phyloP scores from a whole-genome alignment of 2,797 vertebrate genomes.

The Muscicapa striata region DNA sequence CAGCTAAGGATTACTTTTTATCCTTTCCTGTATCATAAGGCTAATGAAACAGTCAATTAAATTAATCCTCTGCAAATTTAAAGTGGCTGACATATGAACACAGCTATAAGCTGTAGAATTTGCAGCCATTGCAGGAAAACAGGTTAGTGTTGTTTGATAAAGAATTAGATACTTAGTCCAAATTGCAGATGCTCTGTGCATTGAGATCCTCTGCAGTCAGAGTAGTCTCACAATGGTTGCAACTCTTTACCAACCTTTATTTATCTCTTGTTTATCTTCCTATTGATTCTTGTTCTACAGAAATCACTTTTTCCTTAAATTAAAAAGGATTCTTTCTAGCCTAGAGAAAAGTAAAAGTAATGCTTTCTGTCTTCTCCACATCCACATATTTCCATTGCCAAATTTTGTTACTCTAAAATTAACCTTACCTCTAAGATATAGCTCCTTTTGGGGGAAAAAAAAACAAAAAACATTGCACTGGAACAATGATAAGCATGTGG shows the following conservation, averaged over 20 bases:
- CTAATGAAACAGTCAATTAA: constrained; percentile 61
- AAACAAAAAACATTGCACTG: neutral
- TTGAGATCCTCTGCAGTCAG: neutral
- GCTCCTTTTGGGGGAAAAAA: neutral
- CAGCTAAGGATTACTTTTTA: constrained; percentile 24
- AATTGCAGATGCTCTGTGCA: neutral
- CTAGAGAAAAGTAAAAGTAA: neutral
- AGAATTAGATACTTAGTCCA: constrained; percentile 4
- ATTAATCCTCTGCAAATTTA: constrained; percentile 58
- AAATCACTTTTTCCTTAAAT: neutral
- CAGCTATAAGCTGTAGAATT: constrained; percentile 29
- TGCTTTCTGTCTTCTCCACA: neutral
- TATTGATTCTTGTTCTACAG: neutral
- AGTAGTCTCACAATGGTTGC: neutral
- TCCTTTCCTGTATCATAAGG: constrained; percentile 36
- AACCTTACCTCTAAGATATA: neutral
- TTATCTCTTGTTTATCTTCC: neutral
- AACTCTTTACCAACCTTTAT: neutral
- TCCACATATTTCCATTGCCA: neutral
- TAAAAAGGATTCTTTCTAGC: neutral
- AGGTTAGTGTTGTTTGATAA: constrained; percentile 29
- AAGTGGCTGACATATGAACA: constrained; percentile 28
- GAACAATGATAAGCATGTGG: neutral
- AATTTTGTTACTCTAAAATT: neutral
- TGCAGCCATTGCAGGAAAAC: neutral